These are phyloP conservation scores for Salvelinus namaycush DNA, from an alignment of 2,113 vertebrate genomes.

Conservation along the genomic window DNA sequence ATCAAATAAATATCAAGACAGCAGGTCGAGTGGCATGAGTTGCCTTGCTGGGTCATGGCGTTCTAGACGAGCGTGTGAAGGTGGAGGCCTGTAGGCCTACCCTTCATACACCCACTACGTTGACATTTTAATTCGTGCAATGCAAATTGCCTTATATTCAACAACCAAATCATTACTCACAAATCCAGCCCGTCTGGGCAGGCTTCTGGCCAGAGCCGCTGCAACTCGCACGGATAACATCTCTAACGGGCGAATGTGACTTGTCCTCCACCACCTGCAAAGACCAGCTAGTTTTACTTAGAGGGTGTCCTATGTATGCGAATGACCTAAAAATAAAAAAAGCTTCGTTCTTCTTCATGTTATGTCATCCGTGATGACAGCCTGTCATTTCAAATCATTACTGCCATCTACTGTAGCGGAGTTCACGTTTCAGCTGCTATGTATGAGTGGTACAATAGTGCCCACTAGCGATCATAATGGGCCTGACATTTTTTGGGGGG, in stretches of 20 bases:
- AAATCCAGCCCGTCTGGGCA: constrained; percentile 85
- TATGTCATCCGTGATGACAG: neutral
- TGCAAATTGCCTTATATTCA: too few relatives aligned
- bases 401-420: constrained; percentile 37
- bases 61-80: neutral
- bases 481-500: too few relatives aligned
- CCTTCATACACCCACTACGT: constrained; percentile 53
- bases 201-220: constrained; percentile 80
- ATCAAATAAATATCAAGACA: too few relatives aligned
- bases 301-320: constrained; percentile 18
- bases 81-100: constrained; percentile 50
- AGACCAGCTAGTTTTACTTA: constrained; percentile 32
- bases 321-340: constrained; percentile 62
- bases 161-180: constrained; percentile 71
- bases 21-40: too few relatives aligned
- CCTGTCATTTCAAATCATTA: neutral
- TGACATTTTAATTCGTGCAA: neutral
- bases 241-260: constrained; percentile 46
- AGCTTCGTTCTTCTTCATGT: constrained; percentile 59
- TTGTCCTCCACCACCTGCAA: constrained; percentile 65
- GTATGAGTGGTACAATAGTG: too few relatives aligned
- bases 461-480: too few relatives aligned
- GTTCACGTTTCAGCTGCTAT: neutral
- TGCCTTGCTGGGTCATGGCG: neutral
- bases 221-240: constrained; percentile 93